Percentiles rank a stretch among this genome's conserved stretches.
Conservation (phyloP, 2,888 invertebrate species). For the Autographa pulchrina region DNA sequence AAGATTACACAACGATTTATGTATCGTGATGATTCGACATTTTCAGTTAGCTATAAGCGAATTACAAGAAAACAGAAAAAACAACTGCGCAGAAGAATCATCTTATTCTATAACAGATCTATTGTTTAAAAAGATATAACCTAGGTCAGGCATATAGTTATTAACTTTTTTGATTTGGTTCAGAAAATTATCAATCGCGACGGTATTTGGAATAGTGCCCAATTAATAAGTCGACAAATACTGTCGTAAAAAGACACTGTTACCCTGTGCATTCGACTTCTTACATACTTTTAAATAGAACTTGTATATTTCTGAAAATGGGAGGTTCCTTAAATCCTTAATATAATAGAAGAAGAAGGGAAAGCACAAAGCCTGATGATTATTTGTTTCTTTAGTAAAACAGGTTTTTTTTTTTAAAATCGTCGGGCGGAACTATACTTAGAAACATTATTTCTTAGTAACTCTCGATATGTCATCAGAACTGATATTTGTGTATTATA, state of each 20-base stretch:
- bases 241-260: neutral
- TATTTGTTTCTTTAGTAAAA: no score
- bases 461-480: neutral
- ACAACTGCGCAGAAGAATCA: neutral
- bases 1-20: neutral
- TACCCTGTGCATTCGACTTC: neutral
- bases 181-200: neutral
- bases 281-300: neutral
- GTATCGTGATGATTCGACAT: neutral
- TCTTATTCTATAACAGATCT: neutral
- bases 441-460: neutral
- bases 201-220: neutral
- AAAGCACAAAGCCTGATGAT: no score
- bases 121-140: neutral
- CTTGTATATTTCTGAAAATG: neutral
- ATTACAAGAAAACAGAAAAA: neutral
- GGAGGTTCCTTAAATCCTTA: no score
- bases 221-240: neutral
- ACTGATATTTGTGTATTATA: neutral
- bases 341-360: no score
- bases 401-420: no score
- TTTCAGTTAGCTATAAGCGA: neutral
- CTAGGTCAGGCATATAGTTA: neutral
- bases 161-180: neutral
- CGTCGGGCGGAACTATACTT: no score